phyloP scores from a whole-genome alignment of 2,888 invertebrate species.

The Hoplodrina blanda region DNA sequence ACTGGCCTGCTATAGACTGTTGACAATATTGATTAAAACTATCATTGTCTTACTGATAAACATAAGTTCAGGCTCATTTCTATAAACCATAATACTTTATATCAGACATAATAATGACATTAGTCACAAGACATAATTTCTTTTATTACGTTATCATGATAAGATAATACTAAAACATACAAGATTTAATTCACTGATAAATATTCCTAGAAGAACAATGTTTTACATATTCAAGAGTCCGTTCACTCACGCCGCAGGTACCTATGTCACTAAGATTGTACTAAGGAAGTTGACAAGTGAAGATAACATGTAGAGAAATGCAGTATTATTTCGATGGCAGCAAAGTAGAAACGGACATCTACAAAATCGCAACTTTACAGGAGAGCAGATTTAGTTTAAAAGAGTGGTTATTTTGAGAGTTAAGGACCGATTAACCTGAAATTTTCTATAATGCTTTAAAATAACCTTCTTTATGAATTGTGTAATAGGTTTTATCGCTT shows the following conservation, averaged over 20 bases:
- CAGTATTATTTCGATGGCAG: too few species aligned
- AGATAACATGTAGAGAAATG: constrained; percentile 58
- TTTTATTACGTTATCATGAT: constrained; percentile 43
- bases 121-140: constrained; percentile 28
- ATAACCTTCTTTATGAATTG: too few species aligned
- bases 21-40: constrained; percentile 11
- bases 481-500: too few species aligned
- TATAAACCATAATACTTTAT: neutral
- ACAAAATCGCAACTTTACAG: too few species aligned
- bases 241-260: constrained; percentile 37
- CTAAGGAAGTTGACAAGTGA: constrained; percentile 62
- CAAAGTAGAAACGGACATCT: too few species aligned
- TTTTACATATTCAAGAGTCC: constrained; percentile 47
- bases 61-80: constrained; percentile 4
- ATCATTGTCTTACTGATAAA: constrained; percentile 31
- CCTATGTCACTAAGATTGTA: constrained; percentile 54
- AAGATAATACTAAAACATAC: constrained; percentile 39
- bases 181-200: constrained; percentile 45
- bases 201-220: constrained; percentile 38
- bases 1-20: constrained; percentile 18
- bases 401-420: too few species aligned
- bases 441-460: too few species aligned
- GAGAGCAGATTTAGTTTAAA: too few species aligned
- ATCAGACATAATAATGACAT: constrained; percentile 25
- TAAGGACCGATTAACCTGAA: too few species aligned